A percentile compares a stretch with the other conserved stretches of the same genome.
These are phyloP conservation scores for Pogonognathellus flavescens DNA, from an alignment of 1,140 invertebrate species.

Conservation along the genomic window DNA sequence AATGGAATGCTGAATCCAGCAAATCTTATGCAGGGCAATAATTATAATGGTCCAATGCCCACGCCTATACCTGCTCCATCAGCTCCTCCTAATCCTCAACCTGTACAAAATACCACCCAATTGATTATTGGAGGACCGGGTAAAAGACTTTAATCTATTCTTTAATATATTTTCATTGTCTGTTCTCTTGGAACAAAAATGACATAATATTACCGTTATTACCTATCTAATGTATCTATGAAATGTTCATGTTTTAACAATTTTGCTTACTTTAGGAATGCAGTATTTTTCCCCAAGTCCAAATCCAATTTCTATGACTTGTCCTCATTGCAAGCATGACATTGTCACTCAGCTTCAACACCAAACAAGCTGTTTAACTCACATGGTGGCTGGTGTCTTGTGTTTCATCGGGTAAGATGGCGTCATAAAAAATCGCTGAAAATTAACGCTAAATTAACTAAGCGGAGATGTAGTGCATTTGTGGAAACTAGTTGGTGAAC, in stretches of 20 bases:
- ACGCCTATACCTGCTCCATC: no score
- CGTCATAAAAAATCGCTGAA: background rate
- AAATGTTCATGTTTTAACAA: background rate
- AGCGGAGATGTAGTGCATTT: no score
- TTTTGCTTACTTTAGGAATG: background rate
- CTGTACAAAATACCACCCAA: background rate
- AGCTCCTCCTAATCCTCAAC: background rate
- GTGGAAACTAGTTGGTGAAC: background rate
- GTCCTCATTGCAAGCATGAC: background rate
- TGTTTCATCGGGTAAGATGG: background rate
- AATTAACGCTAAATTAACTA: no score
- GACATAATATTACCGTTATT: no score
- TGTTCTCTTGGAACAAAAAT: no score
- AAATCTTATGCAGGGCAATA: background rate
- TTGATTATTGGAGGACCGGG: background rate
- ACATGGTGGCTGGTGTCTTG: background rate
- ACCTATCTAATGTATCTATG: no score
- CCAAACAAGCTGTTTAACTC: background rate
- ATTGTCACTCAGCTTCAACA: background rate
- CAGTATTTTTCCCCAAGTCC: background rate
- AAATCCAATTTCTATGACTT: background rate
- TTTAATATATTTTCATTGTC: no score
- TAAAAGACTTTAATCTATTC: background rate
- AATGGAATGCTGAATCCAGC: background rate
- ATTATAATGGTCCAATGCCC: background rate